Percentiles rank a stretch among this genome's conserved stretches.
These are phyloP conservation scores for Odontamblyopus lacepedii DNA, from an alignment of 2,797 vertebrate species.

Conservation along the genomic window DNA sequence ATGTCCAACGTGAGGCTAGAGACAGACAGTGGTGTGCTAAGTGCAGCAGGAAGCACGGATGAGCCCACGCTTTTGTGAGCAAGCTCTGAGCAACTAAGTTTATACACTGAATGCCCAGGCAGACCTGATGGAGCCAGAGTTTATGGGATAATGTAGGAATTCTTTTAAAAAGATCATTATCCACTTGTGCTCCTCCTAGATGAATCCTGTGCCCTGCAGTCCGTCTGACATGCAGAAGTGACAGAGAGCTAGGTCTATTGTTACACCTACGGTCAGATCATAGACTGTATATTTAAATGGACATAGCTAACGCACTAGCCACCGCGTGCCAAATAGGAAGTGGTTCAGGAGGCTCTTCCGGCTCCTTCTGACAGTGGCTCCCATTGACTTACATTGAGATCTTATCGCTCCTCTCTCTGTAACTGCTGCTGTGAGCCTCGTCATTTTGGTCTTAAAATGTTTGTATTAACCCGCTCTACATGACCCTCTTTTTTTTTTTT, in stretches of 20 bases:
- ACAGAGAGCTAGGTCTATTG: background rate
- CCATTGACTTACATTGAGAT: too few relatives aligned
- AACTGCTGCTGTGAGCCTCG: too few relatives aligned
- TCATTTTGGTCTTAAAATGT: too few relatives aligned
- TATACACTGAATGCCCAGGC: conserved; percentile 63
- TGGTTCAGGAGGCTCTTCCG: too few relatives aligned
- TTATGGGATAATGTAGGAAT: conserved; percentile 49
- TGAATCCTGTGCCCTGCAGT: conserved; percentile 11
- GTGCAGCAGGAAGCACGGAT: conserved; percentile 43
- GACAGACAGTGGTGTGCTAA: background rate
- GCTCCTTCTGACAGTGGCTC: too few relatives aligned
- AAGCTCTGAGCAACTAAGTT: conserved; percentile 54
- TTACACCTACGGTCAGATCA: conserved; percentile 1
- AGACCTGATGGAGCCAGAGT: conserved; percentile 67
- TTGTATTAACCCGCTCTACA: too few relatives aligned
- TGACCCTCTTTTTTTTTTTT: too few relatives aligned
- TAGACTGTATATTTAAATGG: too few relatives aligned
- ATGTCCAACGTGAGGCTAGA: conserved; percentile 27
- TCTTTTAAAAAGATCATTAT: conserved; percentile 51
- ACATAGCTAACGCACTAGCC: too few relatives aligned
- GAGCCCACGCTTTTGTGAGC: conserved; percentile 35
- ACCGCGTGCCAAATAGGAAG: too few relatives aligned
- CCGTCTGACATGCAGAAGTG: background rate
- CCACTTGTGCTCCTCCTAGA: conserved; percentile 26
- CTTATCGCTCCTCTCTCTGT: too few relatives aligned